Conservation (phyloP, 2,113 vertebrate genomes). For the Xyrauchen texanus region DNA sequence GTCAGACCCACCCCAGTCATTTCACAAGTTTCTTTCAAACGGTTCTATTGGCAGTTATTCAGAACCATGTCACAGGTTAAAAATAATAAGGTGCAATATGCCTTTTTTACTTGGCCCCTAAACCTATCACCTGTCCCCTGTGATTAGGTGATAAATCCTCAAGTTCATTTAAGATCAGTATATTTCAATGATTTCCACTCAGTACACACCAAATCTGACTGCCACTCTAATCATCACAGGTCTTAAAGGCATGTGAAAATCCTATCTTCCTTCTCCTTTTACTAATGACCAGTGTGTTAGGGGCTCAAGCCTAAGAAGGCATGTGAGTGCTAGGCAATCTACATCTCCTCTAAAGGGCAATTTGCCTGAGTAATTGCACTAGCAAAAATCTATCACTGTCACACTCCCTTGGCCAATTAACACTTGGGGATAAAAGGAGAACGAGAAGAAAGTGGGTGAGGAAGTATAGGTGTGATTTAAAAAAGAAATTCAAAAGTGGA, state of each 20-base stretch:
- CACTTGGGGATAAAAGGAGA: conserved; percentile 50
- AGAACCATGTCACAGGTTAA: too few species aligned
- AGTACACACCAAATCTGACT: conserved; percentile 15
- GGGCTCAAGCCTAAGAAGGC: conserved; percentile 54
- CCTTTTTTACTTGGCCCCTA: too few species aligned
- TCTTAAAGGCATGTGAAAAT: conserved; percentile 54
- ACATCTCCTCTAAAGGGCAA: conserved; percentile 60
- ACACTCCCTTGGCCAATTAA: conserved; percentile 54
- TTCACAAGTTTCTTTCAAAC: too few species aligned
- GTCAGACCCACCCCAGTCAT: too few species aligned
- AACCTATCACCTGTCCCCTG: too few species aligned
- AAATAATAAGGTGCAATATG: too few species aligned
- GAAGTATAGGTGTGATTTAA: conserved; percentile 38
- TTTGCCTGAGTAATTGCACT: conserved; percentile 61
- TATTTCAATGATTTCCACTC: conserved; percentile 2
- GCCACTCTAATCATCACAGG: conserved; percentile 37
- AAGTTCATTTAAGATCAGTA: not conserved
- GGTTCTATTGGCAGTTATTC: too few species aligned
- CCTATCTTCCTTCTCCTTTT: conserved; percentile 39
- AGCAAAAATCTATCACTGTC: conserved; percentile 60
- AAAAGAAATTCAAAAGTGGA: too few species aligned
- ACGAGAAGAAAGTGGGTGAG: conserved; percentile 33
- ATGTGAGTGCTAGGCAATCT: conserved; percentile 50
- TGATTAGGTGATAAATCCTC: too few species aligned
- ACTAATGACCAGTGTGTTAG: conserved; percentile 50